phyloP scores from a whole-genome alignment of 2,797 vertebrate genomes.

The Mareca penelope region DNA sequence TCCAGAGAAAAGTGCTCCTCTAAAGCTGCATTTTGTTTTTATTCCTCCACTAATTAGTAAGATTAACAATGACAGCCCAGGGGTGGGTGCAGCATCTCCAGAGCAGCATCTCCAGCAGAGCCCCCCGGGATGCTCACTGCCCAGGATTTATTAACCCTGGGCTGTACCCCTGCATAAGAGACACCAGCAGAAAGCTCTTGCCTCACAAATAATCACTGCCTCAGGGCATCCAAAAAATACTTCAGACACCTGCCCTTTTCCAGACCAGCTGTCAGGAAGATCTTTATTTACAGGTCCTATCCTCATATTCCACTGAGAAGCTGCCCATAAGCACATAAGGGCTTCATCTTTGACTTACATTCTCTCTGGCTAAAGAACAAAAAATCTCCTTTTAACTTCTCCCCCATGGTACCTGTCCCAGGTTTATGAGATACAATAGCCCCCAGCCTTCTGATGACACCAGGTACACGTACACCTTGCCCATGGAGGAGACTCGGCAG shows the following conservation, averaged over 20 bases:
- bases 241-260: not conserved
- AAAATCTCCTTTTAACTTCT: not conserved
- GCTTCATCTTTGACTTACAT: not conserved
- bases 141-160: not conserved
- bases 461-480: not conserved
- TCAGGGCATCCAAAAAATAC: not conserved
- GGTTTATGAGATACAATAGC: not conserved
- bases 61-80: not conserved
- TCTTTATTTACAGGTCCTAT: not conserved
- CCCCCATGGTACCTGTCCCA: not conserved
- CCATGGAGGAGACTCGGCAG: not conserved
- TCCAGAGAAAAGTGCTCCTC: not conserved
- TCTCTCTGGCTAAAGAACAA: not conserved
- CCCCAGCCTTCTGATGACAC: not conserved
- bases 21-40: not conserved
- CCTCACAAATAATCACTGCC: not conserved
- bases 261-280: not conserved
- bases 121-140: fast-evolving
- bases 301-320: not conserved
- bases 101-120: not conserved
- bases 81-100: not conserved
- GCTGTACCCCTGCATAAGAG: not conserved
- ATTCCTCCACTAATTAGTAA: not conserved
- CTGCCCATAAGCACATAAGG: not conserved
- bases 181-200: not conserved